These are phyloP conservation scores for Sinonovacula constricta DNA, from an alignment of 1,140 invertebrate genomes.

Conservation along the genomic window DNA sequence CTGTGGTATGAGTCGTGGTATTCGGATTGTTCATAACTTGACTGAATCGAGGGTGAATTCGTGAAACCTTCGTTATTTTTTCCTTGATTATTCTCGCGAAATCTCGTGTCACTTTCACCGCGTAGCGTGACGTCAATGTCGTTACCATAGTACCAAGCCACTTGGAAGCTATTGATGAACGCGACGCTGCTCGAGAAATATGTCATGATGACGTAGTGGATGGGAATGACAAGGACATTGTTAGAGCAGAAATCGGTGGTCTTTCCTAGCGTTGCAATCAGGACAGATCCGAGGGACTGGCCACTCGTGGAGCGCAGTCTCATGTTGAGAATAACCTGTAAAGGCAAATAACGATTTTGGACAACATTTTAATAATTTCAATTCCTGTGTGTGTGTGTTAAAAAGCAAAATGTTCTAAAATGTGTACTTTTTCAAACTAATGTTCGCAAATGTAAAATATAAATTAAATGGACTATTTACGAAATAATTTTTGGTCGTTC, in stretches of 20 bases:
- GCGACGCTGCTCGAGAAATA: slow-evolving; percentile 65
- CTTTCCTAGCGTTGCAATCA: slow-evolving; percentile 60
- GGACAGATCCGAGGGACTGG: slow-evolving; percentile 57
- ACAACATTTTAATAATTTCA: no score
- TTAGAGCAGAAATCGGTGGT: slow-evolving; percentile 61
- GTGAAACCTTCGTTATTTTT: neutral
- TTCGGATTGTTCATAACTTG: neutral
- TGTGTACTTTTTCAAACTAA: no score
- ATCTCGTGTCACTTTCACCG: neutral
- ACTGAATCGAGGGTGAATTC: neutral
- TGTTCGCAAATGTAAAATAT: no score
- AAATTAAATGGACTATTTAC: no score
- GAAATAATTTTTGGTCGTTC: no score
- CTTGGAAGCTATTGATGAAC: slow-evolving; percentile 60
- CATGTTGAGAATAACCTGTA: slow-evolving; percentile 65
- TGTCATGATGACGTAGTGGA: slow-evolving; percentile 67
- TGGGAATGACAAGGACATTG: slow-evolving; percentile 58
- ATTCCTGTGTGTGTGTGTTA: no score
- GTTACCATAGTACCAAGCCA: slow-evolving; percentile 53
- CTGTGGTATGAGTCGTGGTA: neutral
- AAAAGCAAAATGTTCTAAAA: no score
- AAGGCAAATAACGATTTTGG: no score
- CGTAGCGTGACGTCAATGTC: neutral
- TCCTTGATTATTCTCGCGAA: neutral
- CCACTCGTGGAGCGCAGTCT: slow-evolving; percentile 59